These are phyloP conservation scores for Dasyprocta punctata DNA, from an alignment of 2,113 vertebrate genomes.

Conservation along the genomic window DNA sequence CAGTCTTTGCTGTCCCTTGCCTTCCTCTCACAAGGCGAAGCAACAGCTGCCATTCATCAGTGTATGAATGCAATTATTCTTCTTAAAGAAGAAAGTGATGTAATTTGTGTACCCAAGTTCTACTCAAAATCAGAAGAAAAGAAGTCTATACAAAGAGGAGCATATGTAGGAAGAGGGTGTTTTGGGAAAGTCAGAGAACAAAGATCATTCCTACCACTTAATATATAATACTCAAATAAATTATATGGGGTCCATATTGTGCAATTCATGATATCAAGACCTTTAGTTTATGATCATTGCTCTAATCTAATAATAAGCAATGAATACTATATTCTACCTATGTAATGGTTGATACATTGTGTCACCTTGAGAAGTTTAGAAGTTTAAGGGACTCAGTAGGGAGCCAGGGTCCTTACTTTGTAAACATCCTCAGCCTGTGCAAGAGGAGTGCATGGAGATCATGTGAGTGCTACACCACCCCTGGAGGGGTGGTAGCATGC, in stretches of 20 bases:
- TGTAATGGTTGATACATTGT: too few species aligned
- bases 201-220: conserved; percentile 25
- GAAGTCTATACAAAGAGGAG: neutral
- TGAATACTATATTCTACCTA: neutral
- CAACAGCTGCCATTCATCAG: neutral
- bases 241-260: neutral
- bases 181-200: neutral
- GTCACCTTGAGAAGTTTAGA: too few species aligned
- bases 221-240: neutral
- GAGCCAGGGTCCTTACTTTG: too few species aligned
- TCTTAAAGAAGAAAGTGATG: conserved; percentile 24
- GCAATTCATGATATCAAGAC: neutral
- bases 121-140: neutral
- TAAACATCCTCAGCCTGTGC: too few species aligned
- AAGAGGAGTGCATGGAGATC: too few species aligned
- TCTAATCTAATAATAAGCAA: conserved; percentile 18
- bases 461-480: too few species aligned
- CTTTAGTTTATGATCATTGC: neutral
- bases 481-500: too few species aligned
- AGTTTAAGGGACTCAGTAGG: too few species aligned
- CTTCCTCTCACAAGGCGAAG: neutral
- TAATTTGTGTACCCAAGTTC: neutral
- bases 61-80: neutral
- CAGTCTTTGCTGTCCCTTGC: neutral
- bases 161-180: neutral